phyloP scores from a whole-genome alignment of 1,140 invertebrate species.

The Bilobella aurantiaca region DNA sequence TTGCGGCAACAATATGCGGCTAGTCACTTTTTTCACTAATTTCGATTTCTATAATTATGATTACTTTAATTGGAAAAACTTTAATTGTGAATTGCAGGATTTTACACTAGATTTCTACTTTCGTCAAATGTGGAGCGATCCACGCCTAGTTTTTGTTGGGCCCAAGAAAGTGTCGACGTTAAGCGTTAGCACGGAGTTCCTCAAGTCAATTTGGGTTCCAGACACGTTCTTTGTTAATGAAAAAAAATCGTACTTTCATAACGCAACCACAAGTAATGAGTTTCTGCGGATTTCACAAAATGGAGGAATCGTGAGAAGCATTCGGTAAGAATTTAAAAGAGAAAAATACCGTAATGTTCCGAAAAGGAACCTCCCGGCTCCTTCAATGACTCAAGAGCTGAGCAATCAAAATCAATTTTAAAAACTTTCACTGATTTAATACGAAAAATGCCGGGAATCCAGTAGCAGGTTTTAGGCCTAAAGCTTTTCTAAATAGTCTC shows the following conservation, averaged over 20 bases:
- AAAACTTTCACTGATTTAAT: too few species aligned
- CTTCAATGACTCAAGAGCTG: too few species aligned
- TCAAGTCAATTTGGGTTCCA: conserved; percentile 95
- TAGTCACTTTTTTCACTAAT: too few species aligned
- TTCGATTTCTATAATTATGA: too few species aligned
- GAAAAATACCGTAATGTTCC: not conserved
- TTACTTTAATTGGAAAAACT: too few species aligned
- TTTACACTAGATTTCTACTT: conserved; percentile 39
- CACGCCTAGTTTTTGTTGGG: conserved; percentile 49
- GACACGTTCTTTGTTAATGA: conserved; percentile 84
- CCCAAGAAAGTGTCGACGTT: conserved; percentile 47
- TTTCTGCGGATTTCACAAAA: conserved; percentile 89
- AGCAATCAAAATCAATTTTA: too few species aligned
- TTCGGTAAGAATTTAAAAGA: conserved; percentile 61
- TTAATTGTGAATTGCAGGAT: not conserved
- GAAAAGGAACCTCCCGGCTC: too few species aligned
- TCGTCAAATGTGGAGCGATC: not conserved
- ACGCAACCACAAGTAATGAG: conserved; percentile 91
- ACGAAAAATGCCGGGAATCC: too few species aligned
- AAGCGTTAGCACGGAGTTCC: conserved; percentile 71
- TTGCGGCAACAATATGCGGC: too few species aligned
- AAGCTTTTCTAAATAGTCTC: too few species aligned
- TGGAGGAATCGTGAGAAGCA: conserved; percentile 85
- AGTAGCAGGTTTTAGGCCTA: too few species aligned
- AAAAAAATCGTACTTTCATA: conserved; percentile 82